Evolutionary conservation across 2,888 invertebrate species (phyloP).

Genomic region (Tipula confusa): DNA sequence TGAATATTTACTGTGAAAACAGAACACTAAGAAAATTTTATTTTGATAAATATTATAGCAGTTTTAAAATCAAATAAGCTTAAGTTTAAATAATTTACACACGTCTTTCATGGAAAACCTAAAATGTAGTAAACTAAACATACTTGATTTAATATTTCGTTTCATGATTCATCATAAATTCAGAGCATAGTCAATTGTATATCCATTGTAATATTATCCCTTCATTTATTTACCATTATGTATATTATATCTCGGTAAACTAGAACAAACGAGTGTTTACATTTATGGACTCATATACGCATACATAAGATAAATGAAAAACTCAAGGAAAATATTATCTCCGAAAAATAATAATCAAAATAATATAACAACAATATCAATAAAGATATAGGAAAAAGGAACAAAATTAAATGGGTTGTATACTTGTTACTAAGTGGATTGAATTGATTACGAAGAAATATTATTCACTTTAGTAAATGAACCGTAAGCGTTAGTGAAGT

Average conservation of each 20-base stretch:
- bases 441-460: not conserved
- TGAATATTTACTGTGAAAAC: too few species aligned
- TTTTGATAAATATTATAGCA: too few species aligned
- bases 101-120: too few species aligned
- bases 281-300: not conserved
- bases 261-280: not conserved
- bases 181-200: not conserved
- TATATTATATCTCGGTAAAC: not conserved
- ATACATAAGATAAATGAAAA: slow-evolving; percentile 3
- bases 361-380: not conserved
- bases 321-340: not conserved
- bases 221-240: not conserved
- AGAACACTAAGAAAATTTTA: too few species aligned
- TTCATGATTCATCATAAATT: not conserved
- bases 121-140: too few species aligned
- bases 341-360: not conserved
- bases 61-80: too few species aligned
- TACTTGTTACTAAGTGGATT: not conserved
- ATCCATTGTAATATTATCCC: not conserved
- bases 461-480: not conserved
- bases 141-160: not conserved
- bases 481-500: not conserved
- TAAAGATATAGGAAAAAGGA: not conserved
- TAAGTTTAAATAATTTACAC: too few species aligned
- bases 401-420: not conserved